Evolutionary conservation across 1,140 invertebrate species (phyloP).

Genomic region (Stegodyphus mimosarum): DNA sequence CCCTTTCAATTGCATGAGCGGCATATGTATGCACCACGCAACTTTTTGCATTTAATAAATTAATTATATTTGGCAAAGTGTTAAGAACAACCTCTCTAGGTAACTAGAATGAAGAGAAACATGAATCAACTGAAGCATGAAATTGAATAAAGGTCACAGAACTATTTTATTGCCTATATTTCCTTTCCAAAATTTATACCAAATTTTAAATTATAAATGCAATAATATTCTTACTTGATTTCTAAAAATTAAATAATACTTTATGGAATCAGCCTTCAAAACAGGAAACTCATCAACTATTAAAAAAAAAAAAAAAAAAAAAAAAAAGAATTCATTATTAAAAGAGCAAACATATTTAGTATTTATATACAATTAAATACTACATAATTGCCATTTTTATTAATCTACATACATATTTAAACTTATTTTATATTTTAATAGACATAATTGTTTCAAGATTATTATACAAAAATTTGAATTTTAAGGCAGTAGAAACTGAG

Average conservation of each 20-base stretch:
- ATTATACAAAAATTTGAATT: too few relatives aligned
- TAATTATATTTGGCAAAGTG: conserved; percentile 81
- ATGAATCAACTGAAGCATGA: not conserved
- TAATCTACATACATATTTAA: too few relatives aligned
- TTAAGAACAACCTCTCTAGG: conserved; percentile 80
- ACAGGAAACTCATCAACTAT: conserved; percentile 89
- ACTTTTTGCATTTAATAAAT: conserved; percentile 77
- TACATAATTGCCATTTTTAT: too few relatives aligned
- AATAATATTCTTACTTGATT: conserved; percentile 72
- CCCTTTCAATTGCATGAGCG: conserved; percentile 89
- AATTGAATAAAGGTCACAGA: not conserved
- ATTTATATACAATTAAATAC: too few relatives aligned
- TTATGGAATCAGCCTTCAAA: conserved; percentile 94
- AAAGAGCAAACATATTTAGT: not conserved
- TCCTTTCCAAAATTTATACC: too few relatives aligned
- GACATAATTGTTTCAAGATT: too few relatives aligned
- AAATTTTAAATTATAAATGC: not conserved
- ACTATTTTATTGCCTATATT: too few relatives aligned
- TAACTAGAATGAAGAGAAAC: conserved; percentile 69
- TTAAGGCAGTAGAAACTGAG: too few relatives aligned
- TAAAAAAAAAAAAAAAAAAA: conserved; percentile 65
- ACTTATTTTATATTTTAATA: too few relatives aligned
- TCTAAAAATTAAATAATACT: conserved; percentile 95
- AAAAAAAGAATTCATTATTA: not conserved
- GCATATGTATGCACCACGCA: conserved; percentile 95